Base-by-base conservation (phyloP, 2,113 vertebrate genomes). In the Rhinogobius similis region DNA sequence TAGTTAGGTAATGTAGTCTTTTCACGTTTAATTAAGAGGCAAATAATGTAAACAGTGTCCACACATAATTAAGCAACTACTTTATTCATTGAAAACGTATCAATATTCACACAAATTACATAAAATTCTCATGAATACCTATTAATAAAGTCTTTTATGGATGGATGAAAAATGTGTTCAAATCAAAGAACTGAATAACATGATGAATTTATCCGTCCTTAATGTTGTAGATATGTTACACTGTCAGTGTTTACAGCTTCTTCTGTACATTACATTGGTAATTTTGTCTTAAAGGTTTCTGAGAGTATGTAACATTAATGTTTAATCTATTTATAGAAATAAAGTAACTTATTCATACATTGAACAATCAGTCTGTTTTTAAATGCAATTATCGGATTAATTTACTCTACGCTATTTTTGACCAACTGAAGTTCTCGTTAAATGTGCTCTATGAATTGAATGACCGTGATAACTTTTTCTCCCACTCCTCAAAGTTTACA, bases 301-400 rank as follows among this genome's bases (percentile, higher is more conserved):
- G 73, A 82, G 63, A 68, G 63, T 68, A 41, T 65, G 70, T 83
- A 83, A 75, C 38, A 68, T 73, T 79, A 7, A 36, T 81, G 72
- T 86, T 78, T 75, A 83, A 82, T 88, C 70, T 91, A 92, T 93
- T 92, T 92, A 92, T 91, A 81, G 41, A 89, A 93, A 91, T 92
- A 92, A 90, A 92, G 82, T 90, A 90, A 91, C 86, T 92, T 92
- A 93, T 93, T 92, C 83, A 69, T 86, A 72, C 26, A 73, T 61
- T 43, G 29, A 72, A 4, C 8, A n/a, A 50, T 10, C 20, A 9
- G 32, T 75, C 58, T 1, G 58, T 61, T 32, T n/a, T 61, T 7
- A 61, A 36, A n/a, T n/a, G 3, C 20, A 24, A 13, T 24, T 23
- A 9, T 23, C 10, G 9, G n/a, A 46, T 46, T 46, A 14, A 46